Evolutionary conservation across 2,888 invertebrate genomes (phyloP).

Genomic region (Troglohyphantes excavatus): DNA sequence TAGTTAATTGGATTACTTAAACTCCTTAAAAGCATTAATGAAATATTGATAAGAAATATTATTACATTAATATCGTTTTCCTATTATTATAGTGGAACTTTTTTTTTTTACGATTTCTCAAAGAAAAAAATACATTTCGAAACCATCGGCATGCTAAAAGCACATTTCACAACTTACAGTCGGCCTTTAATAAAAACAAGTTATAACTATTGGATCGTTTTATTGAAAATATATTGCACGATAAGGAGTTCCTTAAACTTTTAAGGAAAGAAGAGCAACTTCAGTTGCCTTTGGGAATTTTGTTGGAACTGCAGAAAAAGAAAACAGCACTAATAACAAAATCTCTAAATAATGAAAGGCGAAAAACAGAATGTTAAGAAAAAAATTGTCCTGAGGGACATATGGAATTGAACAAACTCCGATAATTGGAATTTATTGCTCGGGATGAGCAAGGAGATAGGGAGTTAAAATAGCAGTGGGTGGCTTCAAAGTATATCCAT

Average conservation of each 20-base stretch:
- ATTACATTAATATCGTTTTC: too few relatives aligned
- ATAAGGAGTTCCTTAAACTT: conserved; percentile 50
- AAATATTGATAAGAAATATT: too few relatives aligned
- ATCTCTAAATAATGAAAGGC: conserved; percentile 47
- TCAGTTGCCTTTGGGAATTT: conserved; percentile 5
- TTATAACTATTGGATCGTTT: conserved; percentile 11
- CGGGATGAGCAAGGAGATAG: conserved; percentile 29
- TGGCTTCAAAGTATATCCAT: neutral
- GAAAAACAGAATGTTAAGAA: conserved; percentile 40
- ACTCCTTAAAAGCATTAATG: too few relatives aligned
- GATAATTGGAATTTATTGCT: conserved; percentile 56
- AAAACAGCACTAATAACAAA: conserved; percentile 38
- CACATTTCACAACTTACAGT: neutral
- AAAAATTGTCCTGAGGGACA: conserved; percentile 38
- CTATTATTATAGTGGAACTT: too few relatives aligned
- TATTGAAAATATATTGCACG: conserved; percentile 51
- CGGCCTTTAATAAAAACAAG: neutral
- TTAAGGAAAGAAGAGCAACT: conserved; percentile 6
- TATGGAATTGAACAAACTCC: conserved; percentile 58
- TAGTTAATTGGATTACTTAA: too few relatives aligned
- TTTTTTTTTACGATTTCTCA: too few relatives aligned
- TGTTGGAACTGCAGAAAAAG: neutral
- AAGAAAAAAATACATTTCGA: too few relatives aligned
- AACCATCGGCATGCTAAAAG: too few relatives aligned
- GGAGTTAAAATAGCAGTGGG: conserved; percentile 7